phyloP scores from a whole-genome alignment of 2,888 invertebrate species.

The Morinoia aosen region DNA sequence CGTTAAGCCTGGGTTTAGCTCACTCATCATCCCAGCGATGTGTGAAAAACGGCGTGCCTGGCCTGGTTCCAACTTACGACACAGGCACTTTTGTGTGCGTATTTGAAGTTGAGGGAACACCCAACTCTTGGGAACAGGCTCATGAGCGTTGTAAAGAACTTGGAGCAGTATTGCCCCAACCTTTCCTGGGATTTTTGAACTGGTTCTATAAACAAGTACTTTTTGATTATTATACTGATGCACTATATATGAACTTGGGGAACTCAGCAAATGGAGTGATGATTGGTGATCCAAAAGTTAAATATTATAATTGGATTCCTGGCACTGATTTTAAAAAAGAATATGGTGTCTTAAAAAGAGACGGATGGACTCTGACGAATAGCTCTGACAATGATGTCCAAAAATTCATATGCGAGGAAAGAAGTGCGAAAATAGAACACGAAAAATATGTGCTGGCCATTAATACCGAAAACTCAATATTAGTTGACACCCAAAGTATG shows the following conservation, averaged over 20 bases:
- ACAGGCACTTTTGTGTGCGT: conserved; percentile 52
- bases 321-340: conserved; percentile 51
- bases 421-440: background rate
- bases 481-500: conserved; percentile 46
- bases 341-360: conserved; percentile 54
- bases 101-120: background rate
- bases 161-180: conserved; percentile 55
- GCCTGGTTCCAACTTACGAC: background rate
- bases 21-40: background rate
- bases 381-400: background rate
- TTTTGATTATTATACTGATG: background rate
- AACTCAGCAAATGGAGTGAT: background rate
- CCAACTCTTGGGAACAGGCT: conserved; percentile 57
- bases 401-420: conserved; percentile 21
- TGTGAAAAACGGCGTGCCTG: background rate
- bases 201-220: conserved; percentile 58
- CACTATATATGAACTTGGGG: conserved; percentile 55
- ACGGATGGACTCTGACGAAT: conserved; percentile 58
- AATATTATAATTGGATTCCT: conserved; percentile 62
- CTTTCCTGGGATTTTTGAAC: conserved; percentile 61
- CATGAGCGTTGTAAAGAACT: conserved; percentile 40
- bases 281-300: conserved; percentile 49
- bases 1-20: background rate
- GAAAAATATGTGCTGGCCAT: background rate
- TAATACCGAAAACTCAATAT: conserved; percentile 18